Base-by-base conservation (phyloP, 2,113 vertebrate species). In the Pseudonaja textilis region DNA sequence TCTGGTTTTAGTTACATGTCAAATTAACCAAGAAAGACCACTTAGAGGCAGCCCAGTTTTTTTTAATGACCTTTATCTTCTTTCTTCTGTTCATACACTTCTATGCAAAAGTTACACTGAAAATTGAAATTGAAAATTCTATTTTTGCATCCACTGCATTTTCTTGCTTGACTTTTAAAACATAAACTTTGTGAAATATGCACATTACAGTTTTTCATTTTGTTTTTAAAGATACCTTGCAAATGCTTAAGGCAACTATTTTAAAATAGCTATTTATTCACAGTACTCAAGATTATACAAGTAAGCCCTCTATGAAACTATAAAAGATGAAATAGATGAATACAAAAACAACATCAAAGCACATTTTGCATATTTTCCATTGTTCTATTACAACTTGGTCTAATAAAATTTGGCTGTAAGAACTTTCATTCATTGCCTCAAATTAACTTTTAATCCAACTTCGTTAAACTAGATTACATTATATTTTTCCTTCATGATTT, bases 231-330 rank as follows among this genome's bases (percentile, higher is more conserved):
- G 59, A 55, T 34, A 52, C 10, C 4, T 20, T 89, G 88, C n/a
- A 4, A 45, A 52, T 81, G 91, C 91, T 92, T 61, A 89, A 52
- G 88, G 88, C 92, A 85, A 61, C 50, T 57, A 85, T 85, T 87
- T n/a, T 87, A 87, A 61, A 91, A 11, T 87, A 61, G 42, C 91
- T 61, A 87, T 87, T 91, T 86, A 87, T 50, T 91, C 69, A 57
- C 26, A 54, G 42, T 45, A 52, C 5, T 20, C 7, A 92, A 89
- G 69, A 88, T 89, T 88, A 89, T 6, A 1, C 8, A 25, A 10
- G 39, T 23, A 25, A 57, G 42, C 26, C 34, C 54, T 18, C 23
- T 22, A 89, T 85, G 54, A 39, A 92, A 61, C 55, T 52, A 61
- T 52, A 88, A 61, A 91, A 91, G 12, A 90, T 18, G 64, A 50